Evolutionary conservation across 2,797 vertebrate species (phyloP).

Genomic region (Galago senegalensis): DNA sequence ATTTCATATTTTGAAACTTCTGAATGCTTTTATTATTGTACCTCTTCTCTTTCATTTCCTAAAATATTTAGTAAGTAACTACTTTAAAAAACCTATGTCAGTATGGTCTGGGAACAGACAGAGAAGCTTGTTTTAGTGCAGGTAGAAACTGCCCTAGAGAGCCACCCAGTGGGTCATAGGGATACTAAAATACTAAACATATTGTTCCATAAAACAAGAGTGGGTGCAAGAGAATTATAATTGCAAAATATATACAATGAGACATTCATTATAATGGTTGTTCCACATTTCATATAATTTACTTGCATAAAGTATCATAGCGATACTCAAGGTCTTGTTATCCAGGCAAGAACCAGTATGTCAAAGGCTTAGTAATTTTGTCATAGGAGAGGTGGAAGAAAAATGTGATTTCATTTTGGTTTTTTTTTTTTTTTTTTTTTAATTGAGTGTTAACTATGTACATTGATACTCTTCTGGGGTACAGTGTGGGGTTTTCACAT

Average conservation of each 20-base stretch:
- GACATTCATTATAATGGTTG: not conserved
- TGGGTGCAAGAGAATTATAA: not conserved
- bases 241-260: not conserved
- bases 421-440: too few species aligned
- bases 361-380: not conserved
- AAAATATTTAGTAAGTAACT: slow-evolving; percentile 19
- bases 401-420: not conserved
- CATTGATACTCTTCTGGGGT: too few species aligned
- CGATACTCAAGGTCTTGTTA: not conserved
- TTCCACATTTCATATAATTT: not conserved
- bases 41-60: not conserved
- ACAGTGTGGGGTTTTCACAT: too few species aligned
- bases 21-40: not conserved
- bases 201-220: not conserved
- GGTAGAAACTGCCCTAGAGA: not conserved
- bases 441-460: too few species aligned
- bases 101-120: not conserved
- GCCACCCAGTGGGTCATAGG: not conserved
- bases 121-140: not conserved
- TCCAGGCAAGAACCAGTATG: not conserved
- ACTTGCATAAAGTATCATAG: not conserved
- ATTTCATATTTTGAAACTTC: not conserved
- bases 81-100: not conserved
- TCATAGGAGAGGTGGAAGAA: not conserved
- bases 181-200: not conserved